phyloP scores from a whole-genome alignment of 1,140 invertebrate species.

The Heliconius eleuchia region DNA sequence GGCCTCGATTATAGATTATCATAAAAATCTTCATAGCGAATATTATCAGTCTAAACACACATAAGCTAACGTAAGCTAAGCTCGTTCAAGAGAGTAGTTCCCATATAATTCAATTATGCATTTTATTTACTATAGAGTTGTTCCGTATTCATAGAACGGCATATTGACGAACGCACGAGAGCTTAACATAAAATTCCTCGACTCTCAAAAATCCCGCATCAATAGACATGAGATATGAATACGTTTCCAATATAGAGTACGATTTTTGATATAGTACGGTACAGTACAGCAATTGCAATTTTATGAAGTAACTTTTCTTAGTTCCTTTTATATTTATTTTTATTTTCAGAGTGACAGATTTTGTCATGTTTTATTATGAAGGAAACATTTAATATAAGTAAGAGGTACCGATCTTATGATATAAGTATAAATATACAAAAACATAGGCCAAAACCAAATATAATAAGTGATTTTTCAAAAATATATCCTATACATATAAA shows the following conservation, averaged over 20 bases:
- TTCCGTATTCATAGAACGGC: background rate
- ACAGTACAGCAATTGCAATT: background rate
- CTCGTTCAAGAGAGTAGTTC: background rate
- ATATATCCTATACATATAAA: no score
- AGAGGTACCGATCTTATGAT: no score
- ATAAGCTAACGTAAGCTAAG: background rate
- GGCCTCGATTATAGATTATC: no score
- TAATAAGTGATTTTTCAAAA: no score
- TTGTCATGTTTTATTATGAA: no score
- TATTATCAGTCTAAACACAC: background rate
- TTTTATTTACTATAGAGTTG: background rate
- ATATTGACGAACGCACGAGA: background rate
- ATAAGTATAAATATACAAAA: no score
- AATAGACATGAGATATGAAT: slow-evolving; percentile 7
- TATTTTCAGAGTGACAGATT: no score
- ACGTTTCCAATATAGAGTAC: background rate
- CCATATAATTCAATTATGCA: background rate
- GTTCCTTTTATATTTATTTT: no score
- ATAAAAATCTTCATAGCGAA: no score
- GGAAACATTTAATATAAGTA: no score
- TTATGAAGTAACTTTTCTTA: background rate
- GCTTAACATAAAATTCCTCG: background rate
- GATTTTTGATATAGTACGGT: background rate
- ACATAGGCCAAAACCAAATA: no score
- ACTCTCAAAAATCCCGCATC: background rate